A percentile compares a stretch with the other conserved stretches of the same genome.
Evolutionary conservation across 2,113 vertebrate species (phyloP).

Genomic region (Scytalopus superciliaris): DNA sequence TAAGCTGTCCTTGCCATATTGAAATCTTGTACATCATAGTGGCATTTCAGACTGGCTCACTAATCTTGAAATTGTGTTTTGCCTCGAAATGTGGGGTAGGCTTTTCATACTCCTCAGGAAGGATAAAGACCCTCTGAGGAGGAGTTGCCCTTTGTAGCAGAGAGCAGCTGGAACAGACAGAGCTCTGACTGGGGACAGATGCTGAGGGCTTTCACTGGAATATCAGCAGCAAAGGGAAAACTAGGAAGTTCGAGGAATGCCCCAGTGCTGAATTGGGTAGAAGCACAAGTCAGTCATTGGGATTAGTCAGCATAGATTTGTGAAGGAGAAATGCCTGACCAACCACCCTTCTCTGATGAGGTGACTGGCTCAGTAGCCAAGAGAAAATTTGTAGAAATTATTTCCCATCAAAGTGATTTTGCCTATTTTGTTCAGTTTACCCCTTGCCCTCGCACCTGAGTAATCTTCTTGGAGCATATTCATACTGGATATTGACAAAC

Average conservation of each 20-base stretch:
- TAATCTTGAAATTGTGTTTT: neutral
- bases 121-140: too few species aligned
- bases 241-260: neutral
- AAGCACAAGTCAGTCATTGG: fast-evolving
- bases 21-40: neutral
- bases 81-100: neutral
- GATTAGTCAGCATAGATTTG: neutral
- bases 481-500: neutral
- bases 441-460: neutral
- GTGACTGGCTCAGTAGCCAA: neutral
- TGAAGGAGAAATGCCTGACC: neutral
- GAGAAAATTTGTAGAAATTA: neutral
- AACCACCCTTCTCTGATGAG: neutral
- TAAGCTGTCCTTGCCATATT: neutral
- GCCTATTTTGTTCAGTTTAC: neutral
- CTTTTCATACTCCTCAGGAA: neutral
- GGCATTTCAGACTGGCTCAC: neutral
- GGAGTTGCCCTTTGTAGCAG: neutral
- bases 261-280: neutral
- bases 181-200: neutral
- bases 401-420: neutral
- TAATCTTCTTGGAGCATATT: neutral
- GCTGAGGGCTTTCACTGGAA: neutral
- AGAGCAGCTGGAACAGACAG: neutral
- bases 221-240: neutral